Evolutionary conservation across 2,888 invertebrate genomes (phyloP), one percentile per base, ranked within the genome.

Genomic region (Leptothorax acervorum): DNA sequence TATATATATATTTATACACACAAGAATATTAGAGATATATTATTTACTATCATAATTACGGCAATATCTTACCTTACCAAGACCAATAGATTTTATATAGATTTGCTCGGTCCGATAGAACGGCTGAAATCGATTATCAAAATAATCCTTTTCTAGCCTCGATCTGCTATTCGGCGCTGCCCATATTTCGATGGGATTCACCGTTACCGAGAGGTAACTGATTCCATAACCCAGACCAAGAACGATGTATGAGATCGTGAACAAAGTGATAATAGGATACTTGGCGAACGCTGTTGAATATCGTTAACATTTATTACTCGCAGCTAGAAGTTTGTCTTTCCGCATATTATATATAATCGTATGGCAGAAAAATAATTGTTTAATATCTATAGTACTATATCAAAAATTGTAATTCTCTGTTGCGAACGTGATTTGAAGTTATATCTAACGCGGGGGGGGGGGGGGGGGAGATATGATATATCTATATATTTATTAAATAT

Each of bases 121-220:
- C 0, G 98, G 98, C 11, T 97, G 97, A 94, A 99, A 99, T 91
- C 97, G 96, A 18, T 96, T 95, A 94, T 99, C 99, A 92, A 97
- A 99, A 93, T 97, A 99, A 86, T 98, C 96, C 93, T 98, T 97
- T 92, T 99, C 98, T 60, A 96, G 93, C 83, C 99, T 96, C 53
- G 98, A 97, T 85, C 96, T 96, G 90, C 98, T 98, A 42, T 95
- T 95, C 1, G 98, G 97, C 0, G 98, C 96, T 0, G 99, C 98
- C 99, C 99, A 99, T 63, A 99, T 96, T 93, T 99, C 98, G 1
- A 99, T 97, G 0, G 99, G 99, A 94, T 99, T 97, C 0, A 98
- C 97, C 0, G 98, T 98, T 0, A 99, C 96, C 85, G 96, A 95
- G 87, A 99, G 94, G 81, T 95, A 95, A 0, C 95, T 83, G 12